Percentiles rank a stretch among this genome's conserved stretches.
phyloP scores from a whole-genome alignment of 2,113 vertebrate species.

The Chloebia gouldiae region DNA sequence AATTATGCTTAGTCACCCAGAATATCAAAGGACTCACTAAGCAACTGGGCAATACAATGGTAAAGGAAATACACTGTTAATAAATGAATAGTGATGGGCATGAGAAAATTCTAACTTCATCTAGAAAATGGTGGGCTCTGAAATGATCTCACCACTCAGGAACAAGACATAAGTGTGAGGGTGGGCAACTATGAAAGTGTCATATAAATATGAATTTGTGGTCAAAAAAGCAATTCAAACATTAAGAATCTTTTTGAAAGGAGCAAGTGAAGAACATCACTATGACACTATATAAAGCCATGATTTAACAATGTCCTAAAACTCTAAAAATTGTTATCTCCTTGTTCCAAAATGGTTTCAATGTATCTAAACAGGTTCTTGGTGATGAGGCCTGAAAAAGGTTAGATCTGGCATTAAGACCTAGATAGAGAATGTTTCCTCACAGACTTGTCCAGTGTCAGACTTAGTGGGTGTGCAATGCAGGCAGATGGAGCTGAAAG shows the following conservation, averaged over 20 bases:
- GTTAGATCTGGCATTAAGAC: neutral
- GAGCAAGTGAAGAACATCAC: neutral
- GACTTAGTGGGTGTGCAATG: neutral
- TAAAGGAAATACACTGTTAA: neutral
- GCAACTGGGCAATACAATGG: neutral
- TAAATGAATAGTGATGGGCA: neutral
- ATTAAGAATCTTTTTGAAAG: neutral
- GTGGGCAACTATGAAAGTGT: neutral
- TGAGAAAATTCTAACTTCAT: neutral
- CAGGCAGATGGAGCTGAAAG: neutral
- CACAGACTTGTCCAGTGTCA: neutral
- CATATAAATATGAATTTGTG: neutral
- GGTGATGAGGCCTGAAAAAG: neutral
- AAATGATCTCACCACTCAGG: neutral
- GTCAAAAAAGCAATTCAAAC: neutral
- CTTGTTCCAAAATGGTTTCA: neutral
- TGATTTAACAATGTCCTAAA: rapidly evolving
- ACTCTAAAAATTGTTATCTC: neutral
- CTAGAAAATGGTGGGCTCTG: neutral
- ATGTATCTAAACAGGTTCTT: neutral
- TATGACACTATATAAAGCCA: neutral
- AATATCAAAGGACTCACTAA: neutral
- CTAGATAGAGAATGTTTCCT: neutral
- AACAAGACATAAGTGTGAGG: neutral
- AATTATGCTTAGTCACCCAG: neutral